Evolutionary conservation across 2,113 vertebrate species (phyloP), one percentile per base, ranked within the genome.

Genomic region (Nycticryphes semicollaris): DNA sequence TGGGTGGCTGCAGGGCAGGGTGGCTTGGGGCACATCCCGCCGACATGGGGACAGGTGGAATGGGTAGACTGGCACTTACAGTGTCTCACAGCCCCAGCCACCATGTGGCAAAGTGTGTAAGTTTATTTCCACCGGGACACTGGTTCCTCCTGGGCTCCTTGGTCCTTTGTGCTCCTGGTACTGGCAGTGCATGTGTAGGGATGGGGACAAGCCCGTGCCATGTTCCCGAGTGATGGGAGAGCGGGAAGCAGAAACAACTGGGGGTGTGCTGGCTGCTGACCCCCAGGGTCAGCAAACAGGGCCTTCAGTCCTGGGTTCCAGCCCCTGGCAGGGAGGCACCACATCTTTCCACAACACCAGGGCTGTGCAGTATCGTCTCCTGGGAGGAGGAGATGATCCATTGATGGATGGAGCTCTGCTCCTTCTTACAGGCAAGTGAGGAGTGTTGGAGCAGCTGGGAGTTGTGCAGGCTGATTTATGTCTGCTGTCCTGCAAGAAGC

Each of bases 11-110:
- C 64, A 60, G 66, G 60, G 60, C 53, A 33, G 20, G 51, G 31
- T 33, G 68, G 27, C 11, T 33, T 14, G 41, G 50, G 74, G 31
- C 56, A 33, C 15, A 24, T 28, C 35, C 41, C 30, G 0, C 15
- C 7, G 0, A 11, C 23, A 17, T 0, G 2, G 47, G 31, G 19
- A 7, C 14, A 30, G 37, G 54, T 75, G 0, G 1, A 56, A n/a
- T 1, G 1, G 41, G 43, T 35, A 39, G 53, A 12, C 14, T 14
- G 15, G 41, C 8, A 4, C 15, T 27, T 4, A 10, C 5, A 22
- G 28, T 24, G 27, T 37, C 90, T 43, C 13, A 3, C 66, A 64
- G 54, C 37, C 67, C 37, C n/a, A 18, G 2, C 7, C 51, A 7
- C 15, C 48, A 0, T 6, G 6, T 8, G 51, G 31, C 5, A 8